phyloP scores from a whole-genome alignment of 92 coral and sea anemone species.

The Bergia sp. region DNA sequence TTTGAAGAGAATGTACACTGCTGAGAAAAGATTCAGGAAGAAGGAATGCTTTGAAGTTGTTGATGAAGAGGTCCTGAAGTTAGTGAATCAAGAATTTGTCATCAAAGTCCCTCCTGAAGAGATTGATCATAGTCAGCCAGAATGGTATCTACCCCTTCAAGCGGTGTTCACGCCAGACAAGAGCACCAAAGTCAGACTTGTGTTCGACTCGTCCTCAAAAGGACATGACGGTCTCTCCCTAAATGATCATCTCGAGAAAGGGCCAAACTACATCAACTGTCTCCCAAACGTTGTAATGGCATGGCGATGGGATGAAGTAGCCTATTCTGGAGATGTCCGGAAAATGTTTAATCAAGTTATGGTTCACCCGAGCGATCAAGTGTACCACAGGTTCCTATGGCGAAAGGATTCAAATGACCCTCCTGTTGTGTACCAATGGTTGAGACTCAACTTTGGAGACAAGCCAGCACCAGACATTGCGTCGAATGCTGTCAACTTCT shows the following conservation, averaged over 20 bases:
- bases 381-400: slow-evolving; percentile 66
- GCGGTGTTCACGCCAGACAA: slow-evolving; percentile 63
- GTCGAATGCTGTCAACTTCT: slow-evolving; percentile 45
- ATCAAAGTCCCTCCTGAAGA: slow-evolving; percentile 44
- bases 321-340: slow-evolving; percentile 51
- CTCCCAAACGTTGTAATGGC: slow-evolving; percentile 46
- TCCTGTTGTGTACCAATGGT: slow-evolving; percentile 62
- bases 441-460: slow-evolving; percentile 65
- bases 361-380: slow-evolving; percentile 67
- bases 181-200: slow-evolving; percentile 57
- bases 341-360: slow-evolving; percentile 64
- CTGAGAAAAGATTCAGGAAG: slow-evolving; percentile 38
- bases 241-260: slow-evolving; percentile 61
- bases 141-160: slow-evolving; percentile 61
- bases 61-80: slow-evolving; percentile 42
- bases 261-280: slow-evolving; percentile 56
- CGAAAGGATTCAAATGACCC: slow-evolving; percentile 22
- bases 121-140: slow-evolving; percentile 40
- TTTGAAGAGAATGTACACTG: slow-evolving; percentile 46
- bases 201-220: slow-evolving; percentile 53
- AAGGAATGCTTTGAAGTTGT: slow-evolving; percentile 35
- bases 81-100: slow-evolving; percentile 51
- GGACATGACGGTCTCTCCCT: slow-evolving; percentile 43
- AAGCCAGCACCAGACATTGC: slow-evolving; percentile 79
- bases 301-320: slow-evolving; percentile 58